Conservation (phyloP, 2,888 invertebrate species). For the Scaptomyza flava region DNA sequence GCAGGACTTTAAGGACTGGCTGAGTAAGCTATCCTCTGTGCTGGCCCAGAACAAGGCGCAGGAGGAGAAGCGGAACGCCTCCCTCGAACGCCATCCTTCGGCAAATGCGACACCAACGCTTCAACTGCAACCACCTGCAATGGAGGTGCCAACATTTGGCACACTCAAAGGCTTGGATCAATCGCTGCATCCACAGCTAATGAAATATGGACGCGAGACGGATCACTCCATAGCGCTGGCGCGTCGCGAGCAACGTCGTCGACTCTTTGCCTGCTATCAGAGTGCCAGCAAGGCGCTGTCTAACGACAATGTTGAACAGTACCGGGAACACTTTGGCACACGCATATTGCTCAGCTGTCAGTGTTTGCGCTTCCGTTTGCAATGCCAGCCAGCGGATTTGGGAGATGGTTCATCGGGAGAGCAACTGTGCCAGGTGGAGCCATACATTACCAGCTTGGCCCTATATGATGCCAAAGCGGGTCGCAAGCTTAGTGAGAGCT, state of each 20-base stretch:
- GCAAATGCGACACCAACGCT: slow-evolving; percentile 79
- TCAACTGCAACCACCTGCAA: slow-evolving; percentile 78
- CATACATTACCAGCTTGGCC: slow-evolving; percentile 95
- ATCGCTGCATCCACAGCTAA: slow-evolving; percentile 95
- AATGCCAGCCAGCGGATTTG: slow-evolving; percentile 85
- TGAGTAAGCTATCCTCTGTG: slow-evolving; percentile 92
- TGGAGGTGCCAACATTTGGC: slow-evolving; percentile 89
- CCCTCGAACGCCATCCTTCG: slow-evolving; percentile 87
- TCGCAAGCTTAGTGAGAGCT: slow-evolving; percentile 96
- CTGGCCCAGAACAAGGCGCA: slow-evolving; percentile 92
- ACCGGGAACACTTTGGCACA: slow-evolving; percentile 94
- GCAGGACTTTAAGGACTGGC: slow-evolving; percentile 92
- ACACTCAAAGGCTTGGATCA: slow-evolving; percentile 95
- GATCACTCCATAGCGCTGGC: slow-evolving; percentile 93
- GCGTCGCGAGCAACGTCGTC: slow-evolving; percentile 91
- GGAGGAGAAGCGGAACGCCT: slow-evolving; percentile 90
- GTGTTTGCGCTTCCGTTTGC: slow-evolving; percentile 92
- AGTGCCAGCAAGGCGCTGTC: slow-evolving; percentile 83
- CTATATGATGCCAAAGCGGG: slow-evolving; percentile 95
- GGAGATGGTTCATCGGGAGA: slow-evolving; percentile 89
- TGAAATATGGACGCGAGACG: slow-evolving; percentile 95
- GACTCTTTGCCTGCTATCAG: slow-evolving; percentile 90
- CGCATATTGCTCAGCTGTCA: slow-evolving; percentile 93
- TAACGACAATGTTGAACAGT: slow-evolving; percentile 88
- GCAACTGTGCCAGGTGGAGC: slow-evolving; percentile 91